A percentile compares a stretch with the other conserved stretches of the same genome.
Conservation (phyloP, 2,797 vertebrate species). For the Rhabdomys pumilio region DNA sequence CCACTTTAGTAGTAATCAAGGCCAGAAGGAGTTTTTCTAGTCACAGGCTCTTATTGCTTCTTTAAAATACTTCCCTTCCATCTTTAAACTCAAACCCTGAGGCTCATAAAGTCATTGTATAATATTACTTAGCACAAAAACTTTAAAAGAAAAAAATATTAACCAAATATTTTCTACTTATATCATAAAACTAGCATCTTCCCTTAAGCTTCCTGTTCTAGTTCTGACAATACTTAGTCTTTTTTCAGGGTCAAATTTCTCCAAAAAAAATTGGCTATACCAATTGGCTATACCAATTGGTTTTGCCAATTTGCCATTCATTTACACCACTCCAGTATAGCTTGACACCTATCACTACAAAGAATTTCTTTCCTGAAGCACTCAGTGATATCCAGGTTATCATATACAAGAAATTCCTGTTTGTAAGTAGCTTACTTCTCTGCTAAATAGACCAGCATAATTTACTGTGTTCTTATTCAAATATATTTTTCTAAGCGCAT, state of each 20-base stretch:
- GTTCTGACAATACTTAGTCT: constrained; percentile 8
- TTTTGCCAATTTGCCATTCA: background rate
- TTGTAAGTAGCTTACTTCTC: constrained; percentile 20
- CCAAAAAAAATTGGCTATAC: background rate
- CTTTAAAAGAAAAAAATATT: background rate
- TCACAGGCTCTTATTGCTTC: background rate
- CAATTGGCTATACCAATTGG: too few relatives aligned
- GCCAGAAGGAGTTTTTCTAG: background rate
- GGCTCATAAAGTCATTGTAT: background rate
- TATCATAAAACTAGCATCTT: background rate
- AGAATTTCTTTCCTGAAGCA: constrained; percentile 38
- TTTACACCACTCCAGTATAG: background rate
- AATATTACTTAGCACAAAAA: background rate
- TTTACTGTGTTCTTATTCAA: background rate
- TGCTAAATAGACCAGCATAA: background rate
- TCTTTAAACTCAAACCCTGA: background rate
- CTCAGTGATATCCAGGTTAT: background rate
- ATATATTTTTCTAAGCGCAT: background rate
- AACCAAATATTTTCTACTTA: constrained; percentile 46
- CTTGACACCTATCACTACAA: constrained; percentile 3
- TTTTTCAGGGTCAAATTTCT: background rate
- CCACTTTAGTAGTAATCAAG: background rate
- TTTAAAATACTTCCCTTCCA: background rate
- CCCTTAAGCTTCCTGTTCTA: background rate
- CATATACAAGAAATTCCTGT: background rate